Percentiles rank a stretch among this genome's conserved stretches.
Conservation (phyloP, 2,888 invertebrate genomes). For the Drosophila infuscata region DNA sequence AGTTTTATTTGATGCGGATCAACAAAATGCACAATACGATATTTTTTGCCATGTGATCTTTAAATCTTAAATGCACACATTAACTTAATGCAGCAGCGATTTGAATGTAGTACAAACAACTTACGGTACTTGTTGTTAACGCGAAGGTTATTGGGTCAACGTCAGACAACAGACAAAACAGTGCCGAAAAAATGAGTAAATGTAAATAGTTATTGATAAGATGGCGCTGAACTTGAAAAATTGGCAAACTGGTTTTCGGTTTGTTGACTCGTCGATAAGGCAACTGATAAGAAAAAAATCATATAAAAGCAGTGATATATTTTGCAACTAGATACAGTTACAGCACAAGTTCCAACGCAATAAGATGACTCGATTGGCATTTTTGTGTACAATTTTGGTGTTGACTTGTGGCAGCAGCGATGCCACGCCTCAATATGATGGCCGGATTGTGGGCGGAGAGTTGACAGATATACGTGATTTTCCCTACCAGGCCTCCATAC, state of each 20-base stretch:
- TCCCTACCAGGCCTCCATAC: conserved; percentile 74
- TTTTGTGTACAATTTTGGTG: conserved; percentile 10
- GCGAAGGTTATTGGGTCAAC: conserved; percentile 69
- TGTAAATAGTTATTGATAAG: conserved; percentile 64
- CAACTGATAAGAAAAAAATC: conserved; percentile 32
- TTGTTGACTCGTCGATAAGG: conserved; percentile 57
- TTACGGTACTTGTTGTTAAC: background rate
- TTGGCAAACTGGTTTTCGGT: conserved; percentile 42
- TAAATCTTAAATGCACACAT: background rate
- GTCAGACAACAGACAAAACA: conserved; percentile 48
- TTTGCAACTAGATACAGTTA: conserved; percentile 17
- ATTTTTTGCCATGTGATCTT: background rate
- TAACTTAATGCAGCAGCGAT: background rate
- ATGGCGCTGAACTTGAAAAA: conserved; percentile 53
- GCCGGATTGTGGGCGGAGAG: conserved; percentile 74
- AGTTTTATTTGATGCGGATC: background rate
- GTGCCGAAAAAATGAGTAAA: conserved; percentile 34
- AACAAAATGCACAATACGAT: background rate
- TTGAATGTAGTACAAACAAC: background rate
- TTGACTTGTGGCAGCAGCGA: conserved; percentile 6
- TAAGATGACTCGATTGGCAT: conserved; percentile 23
- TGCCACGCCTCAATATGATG: conserved; percentile 51
- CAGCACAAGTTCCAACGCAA: background rate
- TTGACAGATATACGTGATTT: conserved; percentile 60
- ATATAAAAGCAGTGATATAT: conserved; percentile 44